Conservation (phyloP, 2,888 invertebrate species). For the Lordiphosa fenestrarum region DNA sequence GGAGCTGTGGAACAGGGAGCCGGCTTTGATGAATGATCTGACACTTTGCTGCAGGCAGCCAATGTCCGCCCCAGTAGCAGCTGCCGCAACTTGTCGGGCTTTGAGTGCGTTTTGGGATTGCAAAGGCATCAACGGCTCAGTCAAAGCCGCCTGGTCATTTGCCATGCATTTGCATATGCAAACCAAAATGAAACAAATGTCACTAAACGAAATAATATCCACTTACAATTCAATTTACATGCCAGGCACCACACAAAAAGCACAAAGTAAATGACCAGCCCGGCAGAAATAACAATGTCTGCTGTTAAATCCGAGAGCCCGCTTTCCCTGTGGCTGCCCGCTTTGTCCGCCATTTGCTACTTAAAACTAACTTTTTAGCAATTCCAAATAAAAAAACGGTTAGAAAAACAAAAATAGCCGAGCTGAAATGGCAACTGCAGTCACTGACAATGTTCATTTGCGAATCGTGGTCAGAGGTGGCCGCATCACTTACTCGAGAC, state of each 20-base stretch:
- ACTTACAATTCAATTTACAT: constrained; percentile 72
- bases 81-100: constrained; percentile 38
- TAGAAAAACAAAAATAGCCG: constrained; percentile 40
- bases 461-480: constrained; percentile 1
- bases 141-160: constrained; percentile 26
- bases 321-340: constrained; percentile 1
- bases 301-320: background rate
- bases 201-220: constrained; percentile 53
- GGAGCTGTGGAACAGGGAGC: constrained; percentile 16
- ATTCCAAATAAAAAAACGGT: constrained; percentile 35
- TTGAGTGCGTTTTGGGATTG: constrained; percentile 39
- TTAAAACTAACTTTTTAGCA: constrained; percentile 68
- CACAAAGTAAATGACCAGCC: constrained; percentile 66
- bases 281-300: constrained; percentile 54
- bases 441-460: constrained; percentile 45
- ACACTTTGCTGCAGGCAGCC: constrained; percentile 59
- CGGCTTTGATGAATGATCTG: constrained; percentile 70
- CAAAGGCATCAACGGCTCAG: constrained; percentile 19
- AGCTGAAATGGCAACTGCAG: constrained; percentile 28
- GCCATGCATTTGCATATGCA: constrained; percentile 17
- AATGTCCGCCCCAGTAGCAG: constrained; percentile 29
- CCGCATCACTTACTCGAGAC: constrained; percentile 34
- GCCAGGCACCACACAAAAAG: constrained; percentile 54
- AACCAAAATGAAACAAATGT: constrained; percentile 21
- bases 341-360: constrained; percentile 45